A percentile compares a stretch with the other conserved stretches of the same genome.
Conservation (phyloP, 1,140 invertebrate genomes). For the Leptonema lineaticorne region DNA sequence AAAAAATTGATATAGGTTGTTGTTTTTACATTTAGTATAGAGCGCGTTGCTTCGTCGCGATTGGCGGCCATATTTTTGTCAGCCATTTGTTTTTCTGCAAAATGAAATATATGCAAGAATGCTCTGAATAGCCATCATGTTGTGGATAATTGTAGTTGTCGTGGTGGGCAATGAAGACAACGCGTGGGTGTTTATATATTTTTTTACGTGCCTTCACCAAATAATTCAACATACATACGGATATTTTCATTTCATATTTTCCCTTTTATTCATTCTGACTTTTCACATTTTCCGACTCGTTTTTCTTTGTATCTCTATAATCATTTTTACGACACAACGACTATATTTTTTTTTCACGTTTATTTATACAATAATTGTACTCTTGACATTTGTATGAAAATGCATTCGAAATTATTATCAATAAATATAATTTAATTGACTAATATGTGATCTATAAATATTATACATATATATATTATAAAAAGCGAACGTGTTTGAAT, state of each 20-base stretch:
- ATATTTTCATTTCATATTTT: not conserved
- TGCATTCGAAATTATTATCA: no score
- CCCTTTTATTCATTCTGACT: no score
- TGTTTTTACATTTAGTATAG: conserved; percentile 40
- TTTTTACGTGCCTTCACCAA: not conserved
- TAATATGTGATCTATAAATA: no score
- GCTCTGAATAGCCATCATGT: conserved; percentile 32
- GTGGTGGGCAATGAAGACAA: conserved; percentile 1
- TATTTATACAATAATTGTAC: no score
- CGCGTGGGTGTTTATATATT: not conserved
- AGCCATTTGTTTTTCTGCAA: conserved; percentile 41
- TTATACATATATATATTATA: no score
- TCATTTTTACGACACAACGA: no score
- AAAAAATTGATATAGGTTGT: conserved; percentile 32
- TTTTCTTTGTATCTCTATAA: no score
- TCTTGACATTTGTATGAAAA: no score
- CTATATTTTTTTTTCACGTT: no score
- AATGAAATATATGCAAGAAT: conserved; percentile 38
- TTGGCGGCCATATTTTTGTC: conserved; percentile 39
- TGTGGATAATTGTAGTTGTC: not conserved
- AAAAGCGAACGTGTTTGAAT: not conserved
- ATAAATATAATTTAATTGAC: no score
- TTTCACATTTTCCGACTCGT: no score
- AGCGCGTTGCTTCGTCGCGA: conserved; percentile 37
- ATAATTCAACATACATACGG: not conserved